phyloP scores from a whole-genome alignment of 1,140 invertebrate genomes.

The Acyrthosiphon pisum region DNA sequence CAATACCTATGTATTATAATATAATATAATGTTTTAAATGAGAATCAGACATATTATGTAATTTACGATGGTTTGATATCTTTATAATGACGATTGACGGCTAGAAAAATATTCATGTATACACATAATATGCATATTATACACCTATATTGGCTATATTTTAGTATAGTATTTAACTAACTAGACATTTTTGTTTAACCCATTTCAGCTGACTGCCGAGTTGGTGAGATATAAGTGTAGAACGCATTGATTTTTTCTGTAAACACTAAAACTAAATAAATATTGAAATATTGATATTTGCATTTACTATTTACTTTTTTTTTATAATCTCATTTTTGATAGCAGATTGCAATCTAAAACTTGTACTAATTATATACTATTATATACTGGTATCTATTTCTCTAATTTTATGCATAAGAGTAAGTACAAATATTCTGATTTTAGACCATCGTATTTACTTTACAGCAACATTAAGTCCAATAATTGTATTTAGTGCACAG shows the following conservation, averaged over 20 bases:
- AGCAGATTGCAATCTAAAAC: too few relatives aligned
- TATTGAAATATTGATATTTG: not conserved
- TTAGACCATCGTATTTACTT: not conserved
- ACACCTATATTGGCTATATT: too few relatives aligned
- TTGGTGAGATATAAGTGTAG: not conserved
- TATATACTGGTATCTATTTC: too few relatives aligned
- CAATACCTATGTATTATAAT: too few relatives aligned
- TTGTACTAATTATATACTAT: too few relatives aligned
- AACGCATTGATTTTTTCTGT: not conserved
- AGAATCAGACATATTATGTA: too few relatives aligned
- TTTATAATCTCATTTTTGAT: not conserved
- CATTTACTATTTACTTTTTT: not conserved
- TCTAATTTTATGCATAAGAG: not conserved
- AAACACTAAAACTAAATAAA: not conserved
- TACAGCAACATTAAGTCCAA: not conserved
- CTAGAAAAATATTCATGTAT: too few relatives aligned
- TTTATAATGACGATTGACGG: too few relatives aligned
- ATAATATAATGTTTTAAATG: too few relatives aligned
- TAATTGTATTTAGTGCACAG: not conserved
- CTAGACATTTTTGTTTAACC: not conserved
- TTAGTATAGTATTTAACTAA: not conserved
- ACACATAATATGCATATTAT: too few relatives aligned
- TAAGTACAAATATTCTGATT: not conserved
- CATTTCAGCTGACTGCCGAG: too few relatives aligned
- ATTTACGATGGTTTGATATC: too few relatives aligned